These are phyloP conservation scores for Eptesicus fuscus DNA, from an alignment of 2,113 vertebrate genomes.

Conservation along the genomic window DNA sequence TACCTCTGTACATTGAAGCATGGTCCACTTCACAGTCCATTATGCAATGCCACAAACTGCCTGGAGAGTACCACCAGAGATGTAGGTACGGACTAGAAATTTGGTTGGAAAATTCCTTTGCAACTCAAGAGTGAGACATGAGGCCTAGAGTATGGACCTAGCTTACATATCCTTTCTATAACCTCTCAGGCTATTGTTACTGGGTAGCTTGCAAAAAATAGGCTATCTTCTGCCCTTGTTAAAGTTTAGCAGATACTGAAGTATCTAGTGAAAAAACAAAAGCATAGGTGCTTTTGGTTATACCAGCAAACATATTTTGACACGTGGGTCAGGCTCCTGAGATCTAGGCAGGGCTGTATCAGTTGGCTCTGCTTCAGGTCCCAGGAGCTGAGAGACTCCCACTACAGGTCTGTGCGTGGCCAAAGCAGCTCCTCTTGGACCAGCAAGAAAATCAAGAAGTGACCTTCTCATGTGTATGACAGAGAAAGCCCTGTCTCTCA, in stretches of 20 bases:
- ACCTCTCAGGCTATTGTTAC: not conserved
- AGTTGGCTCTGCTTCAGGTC: not conserved
- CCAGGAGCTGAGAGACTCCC: not conserved
- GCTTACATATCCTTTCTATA: not conserved
- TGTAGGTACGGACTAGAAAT: not conserved
- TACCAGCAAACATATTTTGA: not conserved
- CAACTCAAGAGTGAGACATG: not conserved
- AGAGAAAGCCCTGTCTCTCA: not conserved
- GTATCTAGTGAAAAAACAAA: not conserved
- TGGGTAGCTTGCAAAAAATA: not conserved
- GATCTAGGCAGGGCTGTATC: not conserved
- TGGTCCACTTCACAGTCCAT: not conserved
- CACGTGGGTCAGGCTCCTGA: not conserved
- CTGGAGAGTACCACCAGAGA: not conserved
- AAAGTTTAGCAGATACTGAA: constrained; percentile 2
- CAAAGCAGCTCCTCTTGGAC: not conserved
- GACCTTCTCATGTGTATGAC: not conserved
- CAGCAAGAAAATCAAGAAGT: not conserved
- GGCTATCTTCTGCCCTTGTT: not conserved
- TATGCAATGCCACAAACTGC: not conserved
- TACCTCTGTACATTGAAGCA: not conserved
- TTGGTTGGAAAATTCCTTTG: not conserved
- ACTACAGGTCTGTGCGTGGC: not conserved
- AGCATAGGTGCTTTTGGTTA: not conserved
- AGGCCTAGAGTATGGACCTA: not conserved